phyloP scores from a whole-genome alignment of 2,113 vertebrate genomes.

The Thryonomys swinderianus region DNA sequence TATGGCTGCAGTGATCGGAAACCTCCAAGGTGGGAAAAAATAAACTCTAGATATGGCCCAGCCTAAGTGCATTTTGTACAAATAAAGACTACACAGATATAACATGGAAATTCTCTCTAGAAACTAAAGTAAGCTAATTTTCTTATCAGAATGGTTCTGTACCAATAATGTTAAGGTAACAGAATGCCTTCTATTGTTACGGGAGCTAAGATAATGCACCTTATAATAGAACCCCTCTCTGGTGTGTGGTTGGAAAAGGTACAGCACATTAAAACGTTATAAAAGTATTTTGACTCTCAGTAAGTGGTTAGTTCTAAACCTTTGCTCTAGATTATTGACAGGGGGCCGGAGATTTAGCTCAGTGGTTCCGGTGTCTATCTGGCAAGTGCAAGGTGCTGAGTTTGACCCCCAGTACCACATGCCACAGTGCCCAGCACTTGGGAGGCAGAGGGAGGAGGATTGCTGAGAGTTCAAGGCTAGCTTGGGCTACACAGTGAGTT shows the following conservation, averaged over 20 bases:
- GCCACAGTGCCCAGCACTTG: no score
- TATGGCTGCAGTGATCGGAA: background rate
- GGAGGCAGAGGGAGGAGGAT: no score
- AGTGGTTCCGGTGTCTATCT: no score
- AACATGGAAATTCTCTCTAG: background rate
- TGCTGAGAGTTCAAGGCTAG: no score
- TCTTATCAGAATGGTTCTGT: background rate
- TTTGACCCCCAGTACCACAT: no score
- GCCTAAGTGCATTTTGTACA: background rate
- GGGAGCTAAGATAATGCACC: background rate
- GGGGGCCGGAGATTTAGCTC: no score
- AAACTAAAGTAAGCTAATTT: background rate
- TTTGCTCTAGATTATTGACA: background rate
- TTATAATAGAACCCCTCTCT: background rate
- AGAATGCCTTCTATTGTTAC: background rate
- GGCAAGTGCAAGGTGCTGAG: no score
- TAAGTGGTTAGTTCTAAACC: background rate
- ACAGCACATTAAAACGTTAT: background rate
- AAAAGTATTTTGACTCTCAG: background rate
- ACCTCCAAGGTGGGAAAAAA: background rate
- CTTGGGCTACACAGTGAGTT: no score
- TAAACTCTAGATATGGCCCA: background rate
- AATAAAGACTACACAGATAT: constrained; percentile 40
- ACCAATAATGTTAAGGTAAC: background rate
- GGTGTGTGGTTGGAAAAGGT: background rate